Percentiles rank a stretch among this genome's conserved stretches.
phyloP scores from a whole-genome alignment of 2,113 vertebrate species.

The Colius striatus region DNA sequence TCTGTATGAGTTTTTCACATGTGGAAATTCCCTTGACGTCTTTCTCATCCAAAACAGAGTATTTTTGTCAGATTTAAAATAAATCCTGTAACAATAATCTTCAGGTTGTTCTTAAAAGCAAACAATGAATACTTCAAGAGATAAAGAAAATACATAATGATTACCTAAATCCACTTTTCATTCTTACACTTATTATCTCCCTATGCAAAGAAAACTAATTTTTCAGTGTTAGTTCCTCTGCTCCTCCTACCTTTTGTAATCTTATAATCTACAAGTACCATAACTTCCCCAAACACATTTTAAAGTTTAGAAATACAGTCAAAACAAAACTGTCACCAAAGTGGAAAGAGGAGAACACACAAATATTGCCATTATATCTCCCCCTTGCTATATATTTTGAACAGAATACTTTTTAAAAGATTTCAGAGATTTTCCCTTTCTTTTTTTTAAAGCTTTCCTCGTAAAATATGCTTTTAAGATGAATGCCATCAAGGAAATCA shows the following conservation, averaged over 20 bases:
- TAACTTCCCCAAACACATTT: not conserved
- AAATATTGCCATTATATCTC: not conserved
- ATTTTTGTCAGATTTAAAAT: not conserved
- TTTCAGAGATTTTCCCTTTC: not conserved
- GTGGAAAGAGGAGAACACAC: not conserved
- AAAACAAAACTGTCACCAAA: not conserved
- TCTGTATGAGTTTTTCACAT: not conserved
- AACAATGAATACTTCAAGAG: not conserved
- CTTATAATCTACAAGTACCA: not conserved
- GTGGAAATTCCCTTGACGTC: not conserved
- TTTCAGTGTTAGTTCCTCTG: not conserved
- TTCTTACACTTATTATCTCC: not conserved
- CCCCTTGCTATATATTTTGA: not conserved
- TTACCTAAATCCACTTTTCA: not conserved
- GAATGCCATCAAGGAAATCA: not conserved
- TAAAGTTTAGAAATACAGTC: not conserved
- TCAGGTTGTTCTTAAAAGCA: not conserved
- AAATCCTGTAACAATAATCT: not conserved
- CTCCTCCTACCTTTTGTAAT: not conserved
- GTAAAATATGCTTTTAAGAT: not conserved
- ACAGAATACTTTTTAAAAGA: not conserved
- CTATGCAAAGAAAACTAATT: not conserved
- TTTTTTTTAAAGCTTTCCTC: fast-evolving
- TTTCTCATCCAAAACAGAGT: not conserved
- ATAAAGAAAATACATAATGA: not conserved